phyloP scores from a whole-genome alignment of 2,888 invertebrate species.

The Pristionchus exspectatus region DNA sequence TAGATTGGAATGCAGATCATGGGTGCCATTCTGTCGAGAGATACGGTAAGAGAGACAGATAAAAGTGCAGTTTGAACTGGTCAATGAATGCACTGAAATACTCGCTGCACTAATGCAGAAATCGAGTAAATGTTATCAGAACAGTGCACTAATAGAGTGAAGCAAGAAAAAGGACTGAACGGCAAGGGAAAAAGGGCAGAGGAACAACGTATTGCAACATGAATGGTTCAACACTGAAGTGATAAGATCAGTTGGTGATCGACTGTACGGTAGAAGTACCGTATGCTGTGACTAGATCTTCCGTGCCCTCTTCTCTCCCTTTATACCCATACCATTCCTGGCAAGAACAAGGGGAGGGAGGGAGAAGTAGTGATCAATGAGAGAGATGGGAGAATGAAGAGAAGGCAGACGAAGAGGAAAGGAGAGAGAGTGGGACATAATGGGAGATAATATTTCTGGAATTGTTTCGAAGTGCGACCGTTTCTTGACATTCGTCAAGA shows the following conservation, averaged over 20 bases:
- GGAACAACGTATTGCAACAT: conserved; percentile 8
- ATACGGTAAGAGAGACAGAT: neutral
- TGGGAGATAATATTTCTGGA: conserved; percentile 9
- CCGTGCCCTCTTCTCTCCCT: neutral
- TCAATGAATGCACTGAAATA: conserved; percentile 6
- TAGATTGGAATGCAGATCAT: neutral
- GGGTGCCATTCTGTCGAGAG: neutral
- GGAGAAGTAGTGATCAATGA: conserved; percentile 41
- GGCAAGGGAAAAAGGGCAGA: neutral
- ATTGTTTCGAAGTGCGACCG: conserved; percentile 39
- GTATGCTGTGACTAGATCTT: neutral
- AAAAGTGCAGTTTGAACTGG: conserved; percentile 18
- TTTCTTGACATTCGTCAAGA: conserved; percentile 49
- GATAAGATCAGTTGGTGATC: neutral
- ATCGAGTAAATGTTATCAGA: conserved; percentile 42
- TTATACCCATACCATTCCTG: conserved; percentile 14
- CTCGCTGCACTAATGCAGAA: conserved; percentile 18
- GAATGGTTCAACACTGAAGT: neutral
- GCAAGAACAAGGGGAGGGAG: neutral
- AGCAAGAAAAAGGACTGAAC: conserved; percentile 30
- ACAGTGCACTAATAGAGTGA: neutral
- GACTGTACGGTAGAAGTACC: neutral
- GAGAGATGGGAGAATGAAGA: conserved; percentile 42
- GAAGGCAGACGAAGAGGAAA: neutral
- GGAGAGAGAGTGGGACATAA: neutral